Conservation (phyloP, 2,888 invertebrate species). For the Drosophila algonquin region DNA sequence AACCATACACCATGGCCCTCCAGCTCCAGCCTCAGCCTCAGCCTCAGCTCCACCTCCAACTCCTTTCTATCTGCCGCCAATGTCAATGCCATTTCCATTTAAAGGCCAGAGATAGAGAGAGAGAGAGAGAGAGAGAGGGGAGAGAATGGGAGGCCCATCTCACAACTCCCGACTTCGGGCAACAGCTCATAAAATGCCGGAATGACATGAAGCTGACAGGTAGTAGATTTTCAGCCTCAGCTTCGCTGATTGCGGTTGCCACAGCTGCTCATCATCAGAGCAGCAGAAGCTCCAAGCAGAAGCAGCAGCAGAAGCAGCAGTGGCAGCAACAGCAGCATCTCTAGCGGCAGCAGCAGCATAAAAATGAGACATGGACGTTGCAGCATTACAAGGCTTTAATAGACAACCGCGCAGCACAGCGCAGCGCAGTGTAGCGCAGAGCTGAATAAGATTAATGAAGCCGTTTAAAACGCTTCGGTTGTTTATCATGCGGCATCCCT, state of each 20-base stretch:
- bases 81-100: conserved; percentile 43
- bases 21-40: neutral
- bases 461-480: conserved; percentile 82
- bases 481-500: conserved; percentile 76
- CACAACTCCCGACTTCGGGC: conserved; percentile 30
- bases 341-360: neutral
- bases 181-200: conserved; percentile 73
- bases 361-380: conserved; percentile 8
- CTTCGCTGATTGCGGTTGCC: conserved; percentile 64
- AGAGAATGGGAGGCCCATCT: neutral
- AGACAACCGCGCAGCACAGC: conserved; percentile 57
- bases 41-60: too few relatives aligned
- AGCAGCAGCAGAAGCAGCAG: conserved; percentile 19
- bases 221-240: conserved; percentile 64
- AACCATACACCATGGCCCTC: conserved; percentile 12
- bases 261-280: conserved; percentile 58
- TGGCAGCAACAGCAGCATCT: conserved; percentile 15
- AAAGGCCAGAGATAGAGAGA: neutral
- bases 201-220: conserved; percentile 76
- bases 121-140: too few relatives aligned
- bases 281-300: conserved; percentile 31
- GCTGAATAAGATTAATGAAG: conserved; percentile 83
- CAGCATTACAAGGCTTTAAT: conserved; percentile 74
- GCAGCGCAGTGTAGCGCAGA: conserved; percentile 67
- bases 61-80: conserved; percentile 5